Evolutionary conservation across 2,113 vertebrate species (phyloP), one percentile per base, ranked within the genome.

Genomic region (Mixornis gularis): DNA sequence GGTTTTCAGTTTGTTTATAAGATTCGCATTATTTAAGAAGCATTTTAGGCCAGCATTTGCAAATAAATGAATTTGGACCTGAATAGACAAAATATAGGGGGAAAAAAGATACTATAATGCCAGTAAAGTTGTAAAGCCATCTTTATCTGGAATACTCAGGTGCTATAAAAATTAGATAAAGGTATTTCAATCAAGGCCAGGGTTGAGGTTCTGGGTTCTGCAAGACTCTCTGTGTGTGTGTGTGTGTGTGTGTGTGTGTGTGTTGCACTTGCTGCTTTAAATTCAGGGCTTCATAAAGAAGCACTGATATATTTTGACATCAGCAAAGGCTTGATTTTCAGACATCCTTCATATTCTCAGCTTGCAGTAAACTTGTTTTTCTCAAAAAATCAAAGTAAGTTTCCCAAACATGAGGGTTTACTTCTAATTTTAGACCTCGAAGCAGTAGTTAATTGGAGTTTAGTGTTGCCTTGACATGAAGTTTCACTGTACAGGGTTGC

Each of bases 151-250:
- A 88, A 78, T 52, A 64, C 10, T 49, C 29, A 34, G n/a, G 20
- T 81, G 14, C 32, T 79, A 84, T 20, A 71, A 88, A 84, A 94
- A 53, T 72, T 55, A 71, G 30, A 70, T 71, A 59, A 83, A 88
- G 7, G 22, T 51, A 59, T 83, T 94, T 40, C 19, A 83, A 0
- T 71, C 44, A 84, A 41, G 72, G 32, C 7, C 20, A 51, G 27
- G 5, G 6, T 18, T 77, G 27, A 19, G 9, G 44, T 3, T 30
- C 29, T 49, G 30, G 1, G 4, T 22, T 49, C 11, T 58, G 30
- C 24, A 34, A 48, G 36, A 36, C 36, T 36, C 36, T 36, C 8
- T 36, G 36, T 36, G 36, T 36, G 36, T 36, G 36, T 36, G 7
- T n/a, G 4, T 44, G 21, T 40, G 8, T 32, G 19, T 32, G 19